Evolutionary conservation across 2,888 invertebrate genomes (phyloP), one percentile per base, ranked within the genome.

Genomic region (Lissonota sp.): DNA sequence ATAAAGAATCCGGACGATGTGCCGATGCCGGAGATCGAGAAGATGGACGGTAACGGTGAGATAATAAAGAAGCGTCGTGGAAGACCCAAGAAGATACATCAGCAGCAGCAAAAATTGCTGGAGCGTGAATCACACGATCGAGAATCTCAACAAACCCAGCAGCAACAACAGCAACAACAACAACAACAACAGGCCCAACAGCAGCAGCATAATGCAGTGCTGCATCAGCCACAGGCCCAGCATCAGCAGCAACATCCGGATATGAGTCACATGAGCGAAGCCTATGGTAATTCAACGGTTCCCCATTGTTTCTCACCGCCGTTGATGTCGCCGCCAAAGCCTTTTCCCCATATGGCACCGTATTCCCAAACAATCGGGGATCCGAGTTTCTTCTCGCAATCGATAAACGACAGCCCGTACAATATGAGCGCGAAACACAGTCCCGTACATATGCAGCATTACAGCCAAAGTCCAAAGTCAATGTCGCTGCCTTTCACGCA

Each of bases 21-120:
- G 58, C 93, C 95, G 7, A 91, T 93, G 12, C 94, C 94, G 58
- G 92, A 92, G 58, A 87, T 90, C 0, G 92, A 92, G 5, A 91
- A 92, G 53, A 55, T 90, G 42, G 92, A 92, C 74, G 90, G 91
- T 67, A 94, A 93, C 88, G 94, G 93, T 83, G 95, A 95, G 90
- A 95, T 96, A 82, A 96, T 96, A 82, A 97, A 97, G 93, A 98
- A 98, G 93, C 97, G 98, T 90, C 93, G 98, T 39, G 97, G 98
- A 16, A 94, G 97, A 81, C 97, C 98, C 81, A 98, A 98, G 93
- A 98, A 98, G 93, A 95, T 97, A 14, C 92, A 92, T n/a, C 93
- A 93, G 69, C 93, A 93, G 83, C 26, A 26, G 26, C 88, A 92
- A 77, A 90, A 91, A 84, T 83, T 90, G 74, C 87, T 90, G 42